Conservation (phyloP, 2,113 vertebrate genomes). For the Petrocephalus zakoni region DNA sequence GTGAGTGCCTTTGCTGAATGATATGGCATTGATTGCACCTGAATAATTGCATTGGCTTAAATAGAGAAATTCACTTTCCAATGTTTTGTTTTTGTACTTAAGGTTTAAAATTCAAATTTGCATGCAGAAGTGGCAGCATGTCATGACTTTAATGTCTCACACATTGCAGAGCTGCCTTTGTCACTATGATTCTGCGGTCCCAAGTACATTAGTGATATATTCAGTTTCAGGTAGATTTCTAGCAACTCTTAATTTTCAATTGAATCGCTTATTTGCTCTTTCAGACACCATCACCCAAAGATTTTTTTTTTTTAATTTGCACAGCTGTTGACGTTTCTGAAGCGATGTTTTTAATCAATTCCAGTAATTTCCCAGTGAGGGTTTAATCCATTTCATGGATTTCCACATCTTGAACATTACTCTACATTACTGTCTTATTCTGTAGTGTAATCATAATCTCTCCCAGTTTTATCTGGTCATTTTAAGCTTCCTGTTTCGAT, state of each 20-base stretch:
- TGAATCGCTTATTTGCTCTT: neutral
- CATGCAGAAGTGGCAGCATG: neutral
- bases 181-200: neutral
- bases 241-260: neutral
- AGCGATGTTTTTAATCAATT: neutral
- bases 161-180: neutral
- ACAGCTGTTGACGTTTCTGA: neutral
- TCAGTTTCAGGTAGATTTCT: neutral
- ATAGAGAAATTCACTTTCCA: no score
- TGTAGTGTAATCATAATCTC: neutral
- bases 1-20: neutral
- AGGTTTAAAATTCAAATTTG: neutral
- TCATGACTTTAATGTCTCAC: neutral
- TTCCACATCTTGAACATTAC: neutral
- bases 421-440: neutral
- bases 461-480: neutral
- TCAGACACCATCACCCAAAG: neutral
- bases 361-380: neutral
- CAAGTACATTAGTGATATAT: neutral
- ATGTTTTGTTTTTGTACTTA: no score
- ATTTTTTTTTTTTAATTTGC: neutral
- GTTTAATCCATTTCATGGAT: neutral
- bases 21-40: neutral
- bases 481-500: neutral
- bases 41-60: neutral